Evolutionary conservation across 1,140 invertebrate genomes (phyloP).

Genomic region (Drosophila tristis): DNA sequence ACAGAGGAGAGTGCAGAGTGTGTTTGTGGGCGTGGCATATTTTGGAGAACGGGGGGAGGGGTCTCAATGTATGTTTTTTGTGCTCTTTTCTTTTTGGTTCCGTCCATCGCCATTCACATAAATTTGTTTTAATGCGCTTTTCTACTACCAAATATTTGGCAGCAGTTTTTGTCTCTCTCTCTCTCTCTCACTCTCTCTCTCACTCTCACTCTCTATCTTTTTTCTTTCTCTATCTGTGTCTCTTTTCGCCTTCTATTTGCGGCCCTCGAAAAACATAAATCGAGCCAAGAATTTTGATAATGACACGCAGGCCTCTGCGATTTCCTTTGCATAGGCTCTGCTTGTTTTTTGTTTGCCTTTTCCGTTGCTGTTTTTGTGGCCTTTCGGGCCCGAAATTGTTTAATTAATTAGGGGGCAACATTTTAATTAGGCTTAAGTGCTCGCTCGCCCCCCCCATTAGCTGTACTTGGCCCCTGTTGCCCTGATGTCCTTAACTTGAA

Average conservation of each 20-base stretch:
- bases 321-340: constrained; percentile 27
- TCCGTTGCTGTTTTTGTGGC: constrained; percentile 20
- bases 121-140: constrained; percentile 74
- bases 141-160: constrained; percentile 43
- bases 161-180: neutral
- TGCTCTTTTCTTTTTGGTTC: constrained; percentile 21
- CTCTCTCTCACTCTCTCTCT: too few species aligned
- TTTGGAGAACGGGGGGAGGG: constrained; percentile 35
- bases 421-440: constrained; percentile 80
- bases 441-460: too few species aligned
- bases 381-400: constrained; percentile 53
- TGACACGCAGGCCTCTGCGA: constrained; percentile 49
- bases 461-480: too few species aligned
- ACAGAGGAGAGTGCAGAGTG: constrained; percentile 7
- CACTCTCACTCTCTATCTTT: neutral
- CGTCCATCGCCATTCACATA: constrained; percentile 57
- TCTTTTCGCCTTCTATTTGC: constrained; percentile 34
- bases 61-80: constrained; percentile 53
- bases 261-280: constrained; percentile 60
- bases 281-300: constrained; percentile 70
- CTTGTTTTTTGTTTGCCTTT: constrained; percentile 18
- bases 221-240: neutral
- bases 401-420: constrained; percentile 76
- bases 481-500: neutral
- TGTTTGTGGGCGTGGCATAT: constrained; percentile 40